Evolutionary conservation across 92 coral and sea anemone species (phyloP), one percentile per base, ranked within the genome.

Genomic region (Parazoanthus darwini): DNA sequence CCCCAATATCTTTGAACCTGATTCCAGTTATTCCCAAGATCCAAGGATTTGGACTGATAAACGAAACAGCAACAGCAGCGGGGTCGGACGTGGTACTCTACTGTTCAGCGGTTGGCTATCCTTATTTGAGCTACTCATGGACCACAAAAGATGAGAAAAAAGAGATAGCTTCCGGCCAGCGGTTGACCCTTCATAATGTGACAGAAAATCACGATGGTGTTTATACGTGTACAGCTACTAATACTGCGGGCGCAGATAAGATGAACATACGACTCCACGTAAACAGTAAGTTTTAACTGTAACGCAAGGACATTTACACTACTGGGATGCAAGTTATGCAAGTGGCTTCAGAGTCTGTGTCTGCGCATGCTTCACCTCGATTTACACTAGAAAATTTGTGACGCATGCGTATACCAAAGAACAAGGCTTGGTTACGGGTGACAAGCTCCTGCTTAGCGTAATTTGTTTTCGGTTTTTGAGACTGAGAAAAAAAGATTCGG

Each of bases 21-120:
- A 29, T 44, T 78, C 37, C 63, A 78, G 82, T n/a, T 78, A 59
- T 8, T 44, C 65, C 82, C 36, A 78, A 46, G 82, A 42, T 78
- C 6, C 82, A 43, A 78, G 82, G 82, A 44, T 78, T 78, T 16
- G 56, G 56, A 18, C 63, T 78, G 82, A 48, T 78, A 78, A 78
- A 78, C 58, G 82, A 78, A 78, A 78, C 65, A 20, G 8, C 82
- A 78, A 26, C 36, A 18, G 6, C 18, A 3, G 54, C 2, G 8
- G 82, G 37, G 18, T 43, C 82, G 15, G 6, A 44, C 10, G 82
- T 78, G 29, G 15, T 18, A n/a, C 36, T 44, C 5, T 43, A 78
- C 63, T 78, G 82, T 78, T 22, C 37, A 48, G 56, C 82, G 35
- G 58, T 11, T 58, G 82, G 82, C 37, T 78, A 43, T 78, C 82